Evolutionary conservation across 2,888 invertebrate species (phyloP).

Genomic region (Spilosoma lubricipeda): DNA sequence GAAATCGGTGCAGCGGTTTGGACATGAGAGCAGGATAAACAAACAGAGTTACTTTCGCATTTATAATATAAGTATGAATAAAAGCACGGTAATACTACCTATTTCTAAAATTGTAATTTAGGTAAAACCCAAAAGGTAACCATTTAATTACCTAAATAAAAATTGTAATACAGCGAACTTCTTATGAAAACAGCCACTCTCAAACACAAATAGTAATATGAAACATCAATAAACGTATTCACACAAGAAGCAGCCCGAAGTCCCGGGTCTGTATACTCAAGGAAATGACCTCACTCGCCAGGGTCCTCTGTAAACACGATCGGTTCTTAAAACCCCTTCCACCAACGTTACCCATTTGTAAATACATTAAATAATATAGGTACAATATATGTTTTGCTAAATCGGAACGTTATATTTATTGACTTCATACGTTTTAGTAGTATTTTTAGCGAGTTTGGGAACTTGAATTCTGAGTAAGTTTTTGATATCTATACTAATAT

Average conservation of each 20-base stretch:
- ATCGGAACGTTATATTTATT: background rate
- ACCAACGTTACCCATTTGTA: constrained; percentile 17
- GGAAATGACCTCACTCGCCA: constrained; percentile 38
- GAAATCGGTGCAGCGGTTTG: too few relatives aligned
- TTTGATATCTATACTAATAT: too few relatives aligned
- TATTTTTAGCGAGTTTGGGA: background rate
- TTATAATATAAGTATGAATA: too few relatives aligned
- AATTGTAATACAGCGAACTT: constrained; percentile 11
- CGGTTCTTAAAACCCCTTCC: constrained; percentile 5
- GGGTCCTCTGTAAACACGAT: constrained; percentile 28
- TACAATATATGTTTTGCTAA: background rate
- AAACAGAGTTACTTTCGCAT: too few relatives aligned
- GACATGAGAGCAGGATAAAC: too few relatives aligned
- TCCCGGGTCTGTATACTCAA: constrained; percentile 34
- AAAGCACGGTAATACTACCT: too few relatives aligned
- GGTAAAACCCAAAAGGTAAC: background rate
- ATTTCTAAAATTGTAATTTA: too few relatives aligned
- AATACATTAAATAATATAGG: constrained; percentile 10
- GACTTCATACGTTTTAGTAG: background rate
- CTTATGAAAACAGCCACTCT: constrained; percentile 22
- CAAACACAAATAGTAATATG: constrained; percentile 42
- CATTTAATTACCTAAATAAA: background rate
- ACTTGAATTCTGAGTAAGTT: background rate
- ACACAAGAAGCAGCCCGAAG: constrained; percentile 28
- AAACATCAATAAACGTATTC: constrained; percentile 40